Percentiles rank a stretch among this genome's conserved stretches.
These are phyloP conservation scores for Doris montereyensis DNA, from an alignment of 2,888 invertebrate genomes.

Conservation along the genomic window DNA sequence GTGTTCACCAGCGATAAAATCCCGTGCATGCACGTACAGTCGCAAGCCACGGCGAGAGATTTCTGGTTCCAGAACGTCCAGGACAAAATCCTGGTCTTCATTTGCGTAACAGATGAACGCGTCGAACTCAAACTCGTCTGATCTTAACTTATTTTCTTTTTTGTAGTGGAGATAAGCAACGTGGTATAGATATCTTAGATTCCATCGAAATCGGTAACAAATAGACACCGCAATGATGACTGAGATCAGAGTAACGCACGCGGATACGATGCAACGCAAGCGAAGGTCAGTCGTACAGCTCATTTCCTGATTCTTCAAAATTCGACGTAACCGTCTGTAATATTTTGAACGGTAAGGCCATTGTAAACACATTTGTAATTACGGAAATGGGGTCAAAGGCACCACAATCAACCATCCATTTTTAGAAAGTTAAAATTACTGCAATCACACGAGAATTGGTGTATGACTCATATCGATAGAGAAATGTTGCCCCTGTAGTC, in stretches of 20 bases:
- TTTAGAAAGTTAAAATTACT: too few species aligned
- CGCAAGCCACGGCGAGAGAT: constrained; percentile 12
- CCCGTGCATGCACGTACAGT: constrained; percentile 26
- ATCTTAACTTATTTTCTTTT: not conserved
- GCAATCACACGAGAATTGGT: too few species aligned
- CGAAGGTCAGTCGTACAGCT: too few species aligned
- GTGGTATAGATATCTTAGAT: constrained; percentile 35
- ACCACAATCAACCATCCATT: too few species aligned
- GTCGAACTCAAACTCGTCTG: constrained; percentile 29
- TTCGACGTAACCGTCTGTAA: too few species aligned
- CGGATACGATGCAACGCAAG: too few species aligned
- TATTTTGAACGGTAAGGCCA: too few species aligned
- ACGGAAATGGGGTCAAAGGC: too few species aligned
- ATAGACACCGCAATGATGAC: constrained; percentile 3
- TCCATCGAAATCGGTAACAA: constrained; percentile 37
- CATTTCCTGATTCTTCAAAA: too few species aligned
- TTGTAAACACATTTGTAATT: too few species aligned
- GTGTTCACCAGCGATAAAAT: constrained; percentile 30
- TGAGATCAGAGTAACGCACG: not conserved
- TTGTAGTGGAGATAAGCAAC: constrained; percentile 14
- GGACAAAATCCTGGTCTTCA: constrained; percentile 32
- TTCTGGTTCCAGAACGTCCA: not conserved
- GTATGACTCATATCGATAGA: too few species aligned
- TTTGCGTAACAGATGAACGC: constrained; percentile 38
- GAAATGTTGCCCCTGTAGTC: too few species aligned